Base-by-base conservation (phyloP, 1,140 invertebrate species). In the Arion vulgaris region DNA sequence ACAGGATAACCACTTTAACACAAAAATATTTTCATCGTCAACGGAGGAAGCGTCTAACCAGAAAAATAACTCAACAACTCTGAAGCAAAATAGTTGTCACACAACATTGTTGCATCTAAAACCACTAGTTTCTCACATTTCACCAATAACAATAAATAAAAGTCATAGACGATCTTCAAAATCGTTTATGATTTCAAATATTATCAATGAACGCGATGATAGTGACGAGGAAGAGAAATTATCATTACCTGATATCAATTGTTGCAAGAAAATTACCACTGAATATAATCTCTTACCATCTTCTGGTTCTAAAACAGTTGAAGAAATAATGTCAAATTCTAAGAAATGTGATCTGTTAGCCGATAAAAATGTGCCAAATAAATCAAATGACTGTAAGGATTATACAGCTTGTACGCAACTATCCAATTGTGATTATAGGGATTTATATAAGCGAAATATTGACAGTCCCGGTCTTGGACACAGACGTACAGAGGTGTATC, bases 131-230 rank as follows among this genome's bases (percentile, higher is more conserved):
- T 66, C 2, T 66, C 28, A 66, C 2, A 34, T 2, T 5, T 5
- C 28, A 32, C 7, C n/a, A 66, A 32, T 13, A 32, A 66, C 1
- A 66, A 32, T 32, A 34, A 17, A 66, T 5, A 66, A 32, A 34
- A 1, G n/a, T 5, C 62, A 66, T 32, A 66, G 7, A 28, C n/a
- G 62, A 32, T 28, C n/a, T 7, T 66, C 32, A 66, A 66, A 28
- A 66, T 66, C 62, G 9, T 66, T 66, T 66, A 66, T 66, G 62
- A 66, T 66, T 66, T 66, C 62, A 66, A 66, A 32, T 66, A 66
- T 66, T 66, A 66, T 66, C 28, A 66, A 66, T 66, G 62, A 66
- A 32, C 62, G 28, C 17, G 32, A 17, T 66, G 62, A 66, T 15
- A 66, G 62, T 17, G 62, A 34, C 2, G 0, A 9, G 5, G 62